A percentile compares a stretch with the other conserved stretches of the same genome.
Conservation (phyloP, 2,113 vertebrate species). For the Leucopsar rothschildi region DNA sequence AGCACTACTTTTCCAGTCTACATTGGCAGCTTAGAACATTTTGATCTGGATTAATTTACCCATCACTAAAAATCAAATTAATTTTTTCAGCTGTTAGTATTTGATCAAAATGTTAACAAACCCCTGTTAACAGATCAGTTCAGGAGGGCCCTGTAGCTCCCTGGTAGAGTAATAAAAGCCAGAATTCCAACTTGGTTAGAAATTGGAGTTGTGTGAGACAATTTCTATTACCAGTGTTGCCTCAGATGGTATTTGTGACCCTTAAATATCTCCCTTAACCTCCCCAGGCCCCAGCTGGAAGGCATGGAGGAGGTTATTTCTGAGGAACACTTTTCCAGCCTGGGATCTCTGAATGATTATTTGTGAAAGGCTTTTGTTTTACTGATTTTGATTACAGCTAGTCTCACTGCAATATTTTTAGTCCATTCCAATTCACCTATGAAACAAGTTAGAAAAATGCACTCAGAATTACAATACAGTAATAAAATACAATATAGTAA, state of each 20-base stretch:
- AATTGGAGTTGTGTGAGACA: background rate
- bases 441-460: background rate
- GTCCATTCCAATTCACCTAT: background rate
- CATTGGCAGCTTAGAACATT: background rate
- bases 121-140: background rate
- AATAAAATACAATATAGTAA: background rate
- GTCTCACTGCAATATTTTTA: background rate
- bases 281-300: background rate
- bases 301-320: background rate
- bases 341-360: background rate
- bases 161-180: background rate
- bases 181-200: background rate
- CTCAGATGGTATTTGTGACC: background rate
- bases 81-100: background rate
- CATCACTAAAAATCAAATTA: background rate
- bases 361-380: background rate
- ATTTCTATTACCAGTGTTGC: background rate
- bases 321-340: background rate
- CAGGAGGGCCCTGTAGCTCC: background rate
- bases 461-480: background rate
- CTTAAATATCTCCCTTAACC: background rate
- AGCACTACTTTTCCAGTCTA: background rate
- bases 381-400: background rate
- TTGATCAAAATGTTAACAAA: background rate
- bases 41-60: background rate